These are phyloP conservation scores for Cancer borealis DNA, from an alignment of 2,888 invertebrate genomes.

Conservation along the genomic window DNA sequence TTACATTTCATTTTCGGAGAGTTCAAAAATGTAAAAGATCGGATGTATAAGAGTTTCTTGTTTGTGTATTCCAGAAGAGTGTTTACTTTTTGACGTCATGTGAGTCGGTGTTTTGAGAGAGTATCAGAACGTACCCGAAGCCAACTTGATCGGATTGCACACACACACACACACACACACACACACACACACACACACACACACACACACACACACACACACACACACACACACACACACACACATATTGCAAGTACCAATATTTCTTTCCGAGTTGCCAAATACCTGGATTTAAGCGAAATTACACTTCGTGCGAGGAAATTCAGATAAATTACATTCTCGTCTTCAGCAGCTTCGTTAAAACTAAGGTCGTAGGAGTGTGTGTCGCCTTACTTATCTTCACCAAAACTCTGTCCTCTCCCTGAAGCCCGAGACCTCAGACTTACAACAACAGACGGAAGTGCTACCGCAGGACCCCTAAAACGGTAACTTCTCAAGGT, in stretches of 20 bases:
- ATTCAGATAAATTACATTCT: too few relatives aligned
- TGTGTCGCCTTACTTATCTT: background rate
- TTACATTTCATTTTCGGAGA: background rate
- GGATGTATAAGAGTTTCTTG: background rate
- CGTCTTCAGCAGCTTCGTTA: too few relatives aligned
- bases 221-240: conserved; percentile 50
- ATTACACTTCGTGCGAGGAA: too few relatives aligned
- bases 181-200: conserved; percentile 6
- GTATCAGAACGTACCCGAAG: background rate
- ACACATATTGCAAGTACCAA: background rate
- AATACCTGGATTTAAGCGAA: too few relatives aligned
- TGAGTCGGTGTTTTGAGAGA: background rate
- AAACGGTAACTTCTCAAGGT: too few relatives aligned
- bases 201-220: conserved; percentile 32
- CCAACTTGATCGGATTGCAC: background rate
- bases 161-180: background rate
- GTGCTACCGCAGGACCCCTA: too few relatives aligned
- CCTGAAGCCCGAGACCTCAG: too few relatives aligned
- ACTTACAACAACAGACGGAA: too few relatives aligned
- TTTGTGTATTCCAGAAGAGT: background rate
- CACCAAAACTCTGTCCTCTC: too few relatives aligned
- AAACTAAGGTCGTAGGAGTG: background rate
- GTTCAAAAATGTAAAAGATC: background rate
- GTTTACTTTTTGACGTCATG: background rate
- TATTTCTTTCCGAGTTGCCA: background rate